Evolutionary conservation across 2,113 vertebrate species (phyloP).

Genomic region (Chroicocephalus ridibundus): DNA sequence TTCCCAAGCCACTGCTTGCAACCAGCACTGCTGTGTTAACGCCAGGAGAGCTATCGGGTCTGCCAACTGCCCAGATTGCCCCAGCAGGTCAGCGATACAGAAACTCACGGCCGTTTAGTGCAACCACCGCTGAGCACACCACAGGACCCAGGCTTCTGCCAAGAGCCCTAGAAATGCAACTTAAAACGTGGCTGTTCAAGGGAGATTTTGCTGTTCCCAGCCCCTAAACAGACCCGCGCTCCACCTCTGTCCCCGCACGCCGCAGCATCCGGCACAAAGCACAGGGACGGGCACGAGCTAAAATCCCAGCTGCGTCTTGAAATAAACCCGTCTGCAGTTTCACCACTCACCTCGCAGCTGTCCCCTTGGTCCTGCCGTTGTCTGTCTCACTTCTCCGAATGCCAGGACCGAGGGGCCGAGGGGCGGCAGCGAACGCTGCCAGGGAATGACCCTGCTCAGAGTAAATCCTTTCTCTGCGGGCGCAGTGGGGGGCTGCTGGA

Average conservation of each 20-base stretch:
- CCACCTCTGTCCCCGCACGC: neutral
- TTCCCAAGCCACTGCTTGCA: neutral
- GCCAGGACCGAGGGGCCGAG: accelerated
- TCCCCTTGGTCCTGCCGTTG: neutral
- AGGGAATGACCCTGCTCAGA: neutral
- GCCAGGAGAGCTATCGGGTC: neutral
- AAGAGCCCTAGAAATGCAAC: neutral
- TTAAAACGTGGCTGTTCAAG: neutral
- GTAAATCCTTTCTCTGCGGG: neutral
- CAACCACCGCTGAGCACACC: neutral
- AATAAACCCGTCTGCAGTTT: neutral
- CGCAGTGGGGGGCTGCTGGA: too few relatives aligned
- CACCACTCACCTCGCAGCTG: neutral
- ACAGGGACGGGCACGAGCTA: neutral
- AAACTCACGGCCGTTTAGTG: neutral
- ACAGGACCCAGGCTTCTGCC: neutral
- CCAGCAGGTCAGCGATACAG: neutral
- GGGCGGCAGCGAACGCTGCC: neutral
- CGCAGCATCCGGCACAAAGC: accelerated
- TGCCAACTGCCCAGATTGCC: neutral
- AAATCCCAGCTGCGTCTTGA: neutral
- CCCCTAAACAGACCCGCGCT: accelerated
- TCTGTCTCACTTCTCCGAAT: neutral
- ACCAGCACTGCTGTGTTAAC: neutral
- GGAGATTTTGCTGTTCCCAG: neutral